Percentiles rank a stretch among this genome's conserved stretches.
Evolutionary conservation across 2,113 vertebrate genomes (phyloP).

Genomic region (Rhinoptilus africanus): DNA sequence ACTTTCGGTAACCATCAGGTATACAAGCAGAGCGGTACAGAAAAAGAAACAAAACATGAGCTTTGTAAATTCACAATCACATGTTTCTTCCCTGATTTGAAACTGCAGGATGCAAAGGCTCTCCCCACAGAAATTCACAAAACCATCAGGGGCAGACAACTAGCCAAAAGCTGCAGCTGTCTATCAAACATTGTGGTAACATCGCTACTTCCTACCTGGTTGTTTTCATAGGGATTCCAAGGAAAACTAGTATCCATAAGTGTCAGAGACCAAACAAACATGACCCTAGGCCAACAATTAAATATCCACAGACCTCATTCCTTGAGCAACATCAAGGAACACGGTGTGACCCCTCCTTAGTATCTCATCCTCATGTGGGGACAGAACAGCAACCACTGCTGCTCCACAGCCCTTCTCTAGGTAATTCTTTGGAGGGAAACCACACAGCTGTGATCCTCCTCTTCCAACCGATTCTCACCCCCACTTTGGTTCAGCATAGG

Average conservation of each 20-base stretch:
- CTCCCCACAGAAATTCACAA: background rate
- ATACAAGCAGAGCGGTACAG: background rate
- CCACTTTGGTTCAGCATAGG: background rate
- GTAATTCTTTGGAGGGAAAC: background rate
- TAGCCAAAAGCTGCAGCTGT: background rate
- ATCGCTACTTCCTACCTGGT: background rate
- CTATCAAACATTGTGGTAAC: background rate
- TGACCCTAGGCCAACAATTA: background rate
- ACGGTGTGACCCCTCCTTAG: background rate
- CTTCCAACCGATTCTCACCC: background rate
- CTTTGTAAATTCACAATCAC: background rate
- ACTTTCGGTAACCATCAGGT: background rate
- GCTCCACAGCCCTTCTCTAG: background rate
- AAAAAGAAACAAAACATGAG: background rate
- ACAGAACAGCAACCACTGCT: background rate
- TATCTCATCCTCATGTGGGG: background rate
- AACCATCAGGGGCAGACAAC: background rate
- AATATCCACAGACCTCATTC: background rate
- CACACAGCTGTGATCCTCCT: accelerated
- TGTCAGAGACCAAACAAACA: background rate
- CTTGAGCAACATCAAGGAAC: background rate
- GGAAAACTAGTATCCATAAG: background rate
- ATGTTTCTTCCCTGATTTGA: background rate
- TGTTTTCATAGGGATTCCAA: background rate
- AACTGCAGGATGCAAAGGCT: background rate